Conservation (phyloP, 2,797 vertebrate genomes). For the Dryobates pubescens region DNA sequence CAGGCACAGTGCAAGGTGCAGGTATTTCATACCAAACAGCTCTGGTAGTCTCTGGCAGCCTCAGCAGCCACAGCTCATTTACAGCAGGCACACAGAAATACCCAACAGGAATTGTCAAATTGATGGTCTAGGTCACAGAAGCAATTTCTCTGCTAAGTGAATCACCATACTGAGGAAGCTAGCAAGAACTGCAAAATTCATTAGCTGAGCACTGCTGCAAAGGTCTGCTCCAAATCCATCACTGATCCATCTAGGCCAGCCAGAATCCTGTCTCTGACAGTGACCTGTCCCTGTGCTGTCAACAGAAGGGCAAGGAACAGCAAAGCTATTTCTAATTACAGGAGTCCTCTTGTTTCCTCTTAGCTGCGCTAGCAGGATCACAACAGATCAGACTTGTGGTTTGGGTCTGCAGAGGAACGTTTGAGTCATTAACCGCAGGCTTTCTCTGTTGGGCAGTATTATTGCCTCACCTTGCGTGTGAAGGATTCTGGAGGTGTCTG, state of each 20-base stretch:
- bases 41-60: background rate
- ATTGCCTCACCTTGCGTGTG: background rate
- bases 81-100: background rate
- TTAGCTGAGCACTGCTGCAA: conserved; percentile 34
- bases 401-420: background rate
- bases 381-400: background rate
- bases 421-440: background rate
- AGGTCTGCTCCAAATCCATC: conserved; percentile 21
- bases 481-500: background rate
- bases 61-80: background rate
- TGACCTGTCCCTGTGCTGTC: background rate
- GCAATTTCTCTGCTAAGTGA: conserved; percentile 24
- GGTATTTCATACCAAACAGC: background rate
- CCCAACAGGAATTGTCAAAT: background rate
- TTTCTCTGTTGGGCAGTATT: background rate
- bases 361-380: background rate
- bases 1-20: background rate
- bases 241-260: background rate
- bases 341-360: background rate
- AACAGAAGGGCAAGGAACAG: background rate
- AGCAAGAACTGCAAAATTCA: conserved; percentile 41
- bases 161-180: conserved; percentile 2
- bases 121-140: conserved; percentile 4
- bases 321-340: background rate
- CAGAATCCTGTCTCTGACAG: conserved; percentile 24